Evolutionary conservation across 1,140 invertebrate species (phyloP).

Genomic region (Eciton burchellii): DNA sequence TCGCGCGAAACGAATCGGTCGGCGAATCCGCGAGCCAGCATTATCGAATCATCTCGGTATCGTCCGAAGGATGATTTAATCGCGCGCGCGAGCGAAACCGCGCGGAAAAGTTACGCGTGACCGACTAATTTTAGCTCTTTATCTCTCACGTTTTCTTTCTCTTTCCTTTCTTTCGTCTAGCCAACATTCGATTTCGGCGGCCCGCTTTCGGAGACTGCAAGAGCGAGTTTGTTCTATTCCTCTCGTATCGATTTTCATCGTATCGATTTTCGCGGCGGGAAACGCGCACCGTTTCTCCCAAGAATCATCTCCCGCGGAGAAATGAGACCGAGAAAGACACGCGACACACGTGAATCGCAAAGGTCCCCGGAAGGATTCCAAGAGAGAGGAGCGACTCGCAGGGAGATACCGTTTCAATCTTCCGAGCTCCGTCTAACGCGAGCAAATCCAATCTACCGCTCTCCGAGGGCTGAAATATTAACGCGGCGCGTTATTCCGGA

Average conservation of each 20-base stretch:
- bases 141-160: no score
- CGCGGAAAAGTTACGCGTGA: slow-evolving; percentile 18
- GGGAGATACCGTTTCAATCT: slow-evolving; percentile 9
- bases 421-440: slow-evolving; percentile 13
- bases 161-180: slow-evolving; percentile 46
- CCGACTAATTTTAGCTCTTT: slow-evolving; percentile 14
- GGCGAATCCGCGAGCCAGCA: not conserved
- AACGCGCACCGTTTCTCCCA: not conserved
- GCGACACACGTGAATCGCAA: not conserved
- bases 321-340: not conserved
- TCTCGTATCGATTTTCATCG: not conserved
- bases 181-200: slow-evolving; percentile 16
- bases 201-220: slow-evolving; percentile 23
- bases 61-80: not conserved
- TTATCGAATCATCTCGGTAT: not conserved
- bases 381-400: not conserved
- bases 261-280: no score
- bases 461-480: slow-evolving; percentile 42
- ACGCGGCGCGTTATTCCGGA: slow-evolving; percentile 30
- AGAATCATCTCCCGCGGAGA: not conserved
- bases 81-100: not conserved
- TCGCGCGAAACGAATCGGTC: not conserved
- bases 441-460: not conserved
- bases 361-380: not conserved
- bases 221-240: slow-evolving; percentile 25